Percentiles rank a stretch among this genome's conserved stretches.
phyloP scores from a whole-genome alignment of 2,113 vertebrate species.

The Leptodactylus fuscus region DNA sequence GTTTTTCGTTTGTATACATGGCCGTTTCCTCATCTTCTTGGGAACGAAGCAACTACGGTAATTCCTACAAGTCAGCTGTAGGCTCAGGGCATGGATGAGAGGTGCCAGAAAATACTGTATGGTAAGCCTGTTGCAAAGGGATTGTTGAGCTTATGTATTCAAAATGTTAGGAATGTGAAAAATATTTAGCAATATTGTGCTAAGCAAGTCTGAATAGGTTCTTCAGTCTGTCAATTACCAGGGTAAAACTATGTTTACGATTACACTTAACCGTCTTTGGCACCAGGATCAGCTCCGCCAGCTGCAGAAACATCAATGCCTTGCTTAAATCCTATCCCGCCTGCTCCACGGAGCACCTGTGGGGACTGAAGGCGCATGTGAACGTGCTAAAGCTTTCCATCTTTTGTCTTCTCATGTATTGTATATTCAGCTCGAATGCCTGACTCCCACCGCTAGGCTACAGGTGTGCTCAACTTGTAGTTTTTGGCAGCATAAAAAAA shows the following conservation, averaged over 20 bases:
- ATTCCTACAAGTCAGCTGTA: slow-evolving; percentile 13
- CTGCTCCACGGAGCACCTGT: slow-evolving; percentile 16
- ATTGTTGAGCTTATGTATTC: slow-evolving; percentile 29
- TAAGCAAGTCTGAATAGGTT: slow-evolving; percentile 57
- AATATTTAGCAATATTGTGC: slow-evolving; percentile 52
- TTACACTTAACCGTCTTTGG: slow-evolving; percentile 39
- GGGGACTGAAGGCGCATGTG: background rate
- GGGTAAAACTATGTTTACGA: slow-evolving; percentile 53
- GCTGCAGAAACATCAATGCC: slow-evolving; percentile 43
- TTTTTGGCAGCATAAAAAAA: slow-evolving; percentile 25
- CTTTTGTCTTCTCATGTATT: slow-evolving; percentile 30
- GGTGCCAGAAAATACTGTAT: slow-evolving; percentile 25
- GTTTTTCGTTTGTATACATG: background rate
- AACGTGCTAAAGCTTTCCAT: background rate
- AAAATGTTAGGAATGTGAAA: slow-evolving; percentile 58
- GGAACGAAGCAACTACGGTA: background rate
- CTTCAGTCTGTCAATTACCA: slow-evolving; percentile 44
- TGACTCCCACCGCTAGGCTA: background rate
- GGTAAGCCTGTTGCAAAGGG: slow-evolving; percentile 37
- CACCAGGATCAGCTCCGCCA: slow-evolving; percentile 14
- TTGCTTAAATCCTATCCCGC: background rate
- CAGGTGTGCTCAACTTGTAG: slow-evolving; percentile 10
- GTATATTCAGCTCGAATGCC: slow-evolving; percentile 6
- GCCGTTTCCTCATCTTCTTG: slow-evolving; percentile 3
- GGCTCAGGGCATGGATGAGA: background rate